Base-by-base conservation (phyloP, 2,113 vertebrate species). In the Ptyas mucosa region DNA sequence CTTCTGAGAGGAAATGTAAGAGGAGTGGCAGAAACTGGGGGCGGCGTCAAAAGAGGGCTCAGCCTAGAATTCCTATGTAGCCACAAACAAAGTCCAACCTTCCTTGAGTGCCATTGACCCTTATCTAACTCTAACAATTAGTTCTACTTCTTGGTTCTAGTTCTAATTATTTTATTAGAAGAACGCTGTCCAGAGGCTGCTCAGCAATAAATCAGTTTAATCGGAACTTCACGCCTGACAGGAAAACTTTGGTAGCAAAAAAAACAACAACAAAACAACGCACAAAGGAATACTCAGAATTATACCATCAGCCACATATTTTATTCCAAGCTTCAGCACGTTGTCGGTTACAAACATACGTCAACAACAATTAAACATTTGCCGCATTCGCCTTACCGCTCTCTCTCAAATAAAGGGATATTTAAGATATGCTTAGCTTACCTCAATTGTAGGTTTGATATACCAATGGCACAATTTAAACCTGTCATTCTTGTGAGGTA, bases 241-340 rank as follows among this genome's bases (percentile, higher is more conserved):
- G 7, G n/a, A 39, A 75, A 34, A 75, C 64, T 18, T 2, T 34
- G 69, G 29, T 2, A 52, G 46, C n/a, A 87, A 94, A 96, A 21
- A 64, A 55, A 18, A 46, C 43, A 3, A 46, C 43, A 46, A 20
- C 24, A 53, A 53, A 53, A 53, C 12, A 53, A 26, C 57, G 9
- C 52, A 94, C 0, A 94, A 61, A 20, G 69, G 39, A 94, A 23
- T 0, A 1, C 90, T 39, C 55, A n/a, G 43, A 34, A 0, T 26
- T 93, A 94, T 91, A 94, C 93, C 93, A 95, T 96, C 97, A 97
- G 88, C 95, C 95, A 96, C 87, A 97, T 90, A 91, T 96, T 98
- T 98, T 98, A 98, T 98, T 98, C 97, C 95, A 97, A 97, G 97
- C 96, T 95, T 92, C 87, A 95, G 96, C 95, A 97, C 97, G 96